These are phyloP conservation scores for Cryptocheilus praepositus DNA, from an alignment of 2,888 invertebrate genomes.

Conservation along the genomic window DNA sequence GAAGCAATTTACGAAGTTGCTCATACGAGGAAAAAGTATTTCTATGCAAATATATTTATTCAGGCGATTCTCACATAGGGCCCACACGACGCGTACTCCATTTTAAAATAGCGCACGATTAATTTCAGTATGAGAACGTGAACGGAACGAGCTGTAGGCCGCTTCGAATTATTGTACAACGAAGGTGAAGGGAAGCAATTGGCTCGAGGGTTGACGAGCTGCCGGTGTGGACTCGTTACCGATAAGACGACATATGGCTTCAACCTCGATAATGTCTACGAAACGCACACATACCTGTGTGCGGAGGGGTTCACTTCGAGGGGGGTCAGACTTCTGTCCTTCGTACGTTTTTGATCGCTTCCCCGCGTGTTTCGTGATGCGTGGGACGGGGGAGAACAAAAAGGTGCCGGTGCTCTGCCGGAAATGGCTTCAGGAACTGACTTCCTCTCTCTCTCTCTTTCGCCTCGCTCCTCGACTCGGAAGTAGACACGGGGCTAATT, in stretches of 20 bases:
- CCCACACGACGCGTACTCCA: too few species aligned
- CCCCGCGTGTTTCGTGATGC: conserved; percentile 64
- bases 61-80: too few species aligned
- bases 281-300: conserved; percentile 49
- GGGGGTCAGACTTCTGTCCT: conserved; percentile 58
- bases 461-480: conserved; percentile 58
- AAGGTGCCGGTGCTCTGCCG: conserved; percentile 59
- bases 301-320: conserved; percentile 61
- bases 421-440: conserved; percentile 68
- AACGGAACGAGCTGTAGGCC: too few species aligned
- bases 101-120: too few species aligned
- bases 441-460: conserved; percentile 5
- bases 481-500: conserved; percentile 70
- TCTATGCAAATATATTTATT: too few species aligned
- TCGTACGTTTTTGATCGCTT: conserved; percentile 54
- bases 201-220: background rate
- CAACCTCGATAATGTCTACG: conserved; percentile 51
- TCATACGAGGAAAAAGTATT: too few species aligned
- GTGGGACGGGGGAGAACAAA: conserved; percentile 63
- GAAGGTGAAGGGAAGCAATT: conserved; percentile 21
- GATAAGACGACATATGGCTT: conserved; percentile 52
- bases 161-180: too few species aligned
- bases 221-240: conserved; percentile 14
- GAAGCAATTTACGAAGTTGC: too few species aligned
- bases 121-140: too few species aligned